Evolutionary conservation across 2,113 vertebrate species (phyloP), one percentile per base, ranked within the genome.

Genomic region (Lonchura striata): DNA sequence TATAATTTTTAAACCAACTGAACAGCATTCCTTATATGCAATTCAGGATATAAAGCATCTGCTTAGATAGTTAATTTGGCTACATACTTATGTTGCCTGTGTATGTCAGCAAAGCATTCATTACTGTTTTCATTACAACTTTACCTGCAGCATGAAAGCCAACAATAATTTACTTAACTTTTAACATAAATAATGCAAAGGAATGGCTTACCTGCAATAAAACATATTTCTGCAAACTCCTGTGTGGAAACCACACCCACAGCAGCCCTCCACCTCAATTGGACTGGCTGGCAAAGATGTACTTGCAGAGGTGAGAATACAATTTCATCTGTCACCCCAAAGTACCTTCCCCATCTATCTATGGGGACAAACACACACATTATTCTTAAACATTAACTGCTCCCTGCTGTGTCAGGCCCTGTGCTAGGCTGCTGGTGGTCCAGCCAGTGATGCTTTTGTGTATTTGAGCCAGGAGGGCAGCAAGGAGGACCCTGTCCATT

Each of bases 61-160:
- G 72, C 56, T 87, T 86, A 88, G 64, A 83, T 72, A 94, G 86
- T 81, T 94, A 91, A 95, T 95, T 97, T 97, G 92, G 89, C 90
- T 96, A 83, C 82, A 80, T 88, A 47, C 59, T 95, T 81, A 54
- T 64, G 71, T 39, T 84, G 56, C 64, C 46, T 90, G 35, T 75
- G 46, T 84, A 70, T 61, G 86, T 76, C 91, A 96, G 82, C 85
- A 95, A 81, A 95, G 69, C 92, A 82, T 95, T 97, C 88, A 89
- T 93, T 95, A 86, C 80, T 87, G 72, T 69, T 95, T 94, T 93
- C 93, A 97, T 96, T 96, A 96, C 95, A 94, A 79, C 76, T 71
- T 94, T 82, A 95, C 92, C 87, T 97, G 91, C 89, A 96, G 86
- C 88, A 89, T 54, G 87, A 82, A 87, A 87, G 76, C 33, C 76